Base-by-base conservation (phyloP, 2,797 vertebrate genomes). In the Melanotaenia nigrans region DNA sequence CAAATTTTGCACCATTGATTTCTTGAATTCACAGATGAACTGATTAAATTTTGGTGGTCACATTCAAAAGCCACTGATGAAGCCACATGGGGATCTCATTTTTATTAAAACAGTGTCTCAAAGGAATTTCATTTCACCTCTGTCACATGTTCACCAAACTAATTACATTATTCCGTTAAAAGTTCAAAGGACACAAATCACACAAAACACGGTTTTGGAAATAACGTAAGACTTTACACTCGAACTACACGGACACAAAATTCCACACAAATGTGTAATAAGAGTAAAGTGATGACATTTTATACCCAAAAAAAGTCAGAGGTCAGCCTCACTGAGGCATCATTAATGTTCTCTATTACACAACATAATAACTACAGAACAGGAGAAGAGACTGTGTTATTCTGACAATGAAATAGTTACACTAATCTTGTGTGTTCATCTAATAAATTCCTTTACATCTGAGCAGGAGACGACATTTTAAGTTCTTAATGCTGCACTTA, bases 61-160 rank as follows among this genome's bases (percentile, higher is more conserved):
- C 5, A 54, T 13, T 53, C 24, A 66, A 42, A 32, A 35, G 9
- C 7, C 49, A 55, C 22, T 40, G 49, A 61, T 49, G n/a, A 22
- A 18, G 20, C 42, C 42, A 53, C 16, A 53, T 30, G 55, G 12
- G 5, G 22, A 1, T 24, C n/a, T 40, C 13, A 36, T 58, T 38
- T 11, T 4, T 51, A 47, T 35, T 30, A 47, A 51, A 51, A 11
- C 22, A 35, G 35, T 16, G 16, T 18, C 22, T 60, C 20, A 8
- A 68, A 24, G 10, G 51, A 28, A 51, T 25, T 22, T 51, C 18
- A 49, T 68, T 68, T 36, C 13, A 58, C 13, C 42, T 51, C 30
- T 2, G 4, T 13, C 42, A 60, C 35, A 49, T 8, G 2, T 47
- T 4, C 12, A 33, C 40, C n/a, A 42, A 16, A 25, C 16, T 8